Evolutionary conservation across 2,113 vertebrate species (phyloP), one percentile per base, ranked within the genome.

Genomic region (Antechinus stuartii): DNA sequence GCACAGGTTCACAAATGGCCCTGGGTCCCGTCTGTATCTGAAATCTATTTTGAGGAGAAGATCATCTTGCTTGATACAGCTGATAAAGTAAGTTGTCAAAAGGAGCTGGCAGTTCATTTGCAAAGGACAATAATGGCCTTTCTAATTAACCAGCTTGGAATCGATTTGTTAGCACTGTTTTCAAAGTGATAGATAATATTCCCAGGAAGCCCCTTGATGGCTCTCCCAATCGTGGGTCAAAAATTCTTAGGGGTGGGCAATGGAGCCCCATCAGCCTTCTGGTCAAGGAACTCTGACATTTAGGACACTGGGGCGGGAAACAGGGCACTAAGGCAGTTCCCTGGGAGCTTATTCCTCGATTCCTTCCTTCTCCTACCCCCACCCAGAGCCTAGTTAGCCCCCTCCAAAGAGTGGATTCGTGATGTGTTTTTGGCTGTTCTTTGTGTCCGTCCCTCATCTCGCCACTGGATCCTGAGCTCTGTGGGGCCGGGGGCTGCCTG

Each of bases 1-100:
- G 68, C 68, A 2, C 1, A 46, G 26, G 3, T 30, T 92, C 92
- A 47, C 57, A 57, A 91, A 89, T 57, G 91, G 54, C 91, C 90
- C 46, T 24, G 84, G 61, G 46, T 9, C 22, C 68, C 3, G 25
- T 8, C 10, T 94, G 2, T 90, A 92, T 90, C 76, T 0, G 9
- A 90, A 91, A 90, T 92, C 49, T 30, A 0, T 49, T 54, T 92
- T 95, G 50, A 92, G 84, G 91, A 94, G 23, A 54, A 53, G 19
- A 84, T 92, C 55, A 16, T 91, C 93, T 92, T 35, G 14, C 50
- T 8, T 54, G 92, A n/a, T 12, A 14, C 49, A 46, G 68, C 35
- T 76, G 68, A 76, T 76, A 76, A 76, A 76, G 68, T 76, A 50
- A 90, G 16, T 52, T 89, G 46, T 92, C 50, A 49, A 91, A 93